Base-by-base conservation (phyloP, 2,113 vertebrate genomes). In the Vulpes lagopus region DNA sequence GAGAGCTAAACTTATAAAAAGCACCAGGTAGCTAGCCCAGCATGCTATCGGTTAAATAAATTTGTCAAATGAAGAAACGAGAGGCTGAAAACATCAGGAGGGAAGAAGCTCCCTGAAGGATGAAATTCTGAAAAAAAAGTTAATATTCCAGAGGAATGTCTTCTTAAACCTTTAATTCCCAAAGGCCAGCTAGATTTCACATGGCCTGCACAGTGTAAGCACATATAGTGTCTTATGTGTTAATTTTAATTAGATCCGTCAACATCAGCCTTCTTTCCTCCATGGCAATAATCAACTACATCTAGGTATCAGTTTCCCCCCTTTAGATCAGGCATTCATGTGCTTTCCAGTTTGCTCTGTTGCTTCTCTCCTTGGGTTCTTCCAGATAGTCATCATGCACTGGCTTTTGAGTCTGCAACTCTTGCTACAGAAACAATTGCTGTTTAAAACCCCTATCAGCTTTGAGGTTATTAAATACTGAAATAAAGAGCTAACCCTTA, bases 391-490 rank as follows among this genome's bases (percentile, higher is more conserved):
- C 86, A 30, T 27, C 86, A 30, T 2, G 8, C 14, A 32, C 76
- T 78, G 32, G 89, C 65, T 95, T 53, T 51, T 62, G 17, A 38
- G 78, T 64, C 38, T 67, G 65, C 32, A 71, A 82, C 30, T 83
- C 38, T 55, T 51, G 59, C 80, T 85, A 78, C 27, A 92, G 88
- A 78, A 43, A 91, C 80, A 73, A 88, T 0, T 55, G 91, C 95
- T 91, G 8, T 15, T 53, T 92, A 94, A 60, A 96, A 76, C 43
- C 60, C 69, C 27, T 88, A n/a, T 95, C 94, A 94, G 95, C 55
- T 60, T 60, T 87, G 69, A 74, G 76, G 88, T 98, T 97, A 97
- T 97, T 97, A 96, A 96, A 97, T 84, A 98, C n/a, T 98, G 76
- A 96, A 88, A 92, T 22, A 92, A 86, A 96, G 65, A 95, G 38